Conservation (phyloP, 2,888 invertebrate species). For the Habrosyne pyritoides region DNA sequence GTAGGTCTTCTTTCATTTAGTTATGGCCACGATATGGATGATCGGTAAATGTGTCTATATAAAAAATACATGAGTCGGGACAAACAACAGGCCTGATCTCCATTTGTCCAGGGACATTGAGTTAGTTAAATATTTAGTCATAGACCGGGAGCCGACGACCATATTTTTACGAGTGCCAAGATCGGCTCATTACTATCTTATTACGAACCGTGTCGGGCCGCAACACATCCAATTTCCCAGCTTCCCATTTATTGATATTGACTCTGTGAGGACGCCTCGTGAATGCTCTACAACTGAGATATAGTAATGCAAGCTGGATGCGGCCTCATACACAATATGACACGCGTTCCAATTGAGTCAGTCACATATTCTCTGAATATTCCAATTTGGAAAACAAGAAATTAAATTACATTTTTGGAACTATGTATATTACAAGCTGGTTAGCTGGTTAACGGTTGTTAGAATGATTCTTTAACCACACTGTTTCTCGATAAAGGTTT, state of each 20-base stretch:
- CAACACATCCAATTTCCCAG: slow-evolving; percentile 83
- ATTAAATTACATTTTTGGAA: not conserved
- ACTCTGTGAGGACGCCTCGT: slow-evolving; percentile 77
- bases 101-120: slow-evolving; percentile 25
- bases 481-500: no score
- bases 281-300: slow-evolving; percentile 55
- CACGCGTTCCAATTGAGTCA: not conserved
- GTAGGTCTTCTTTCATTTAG: no score
- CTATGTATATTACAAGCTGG: no score
- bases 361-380: not conserved
- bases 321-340: slow-evolving; percentile 22
- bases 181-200: slow-evolving; percentile 80
- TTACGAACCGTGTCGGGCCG: slow-evolving; percentile 74
- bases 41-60: not conserved
- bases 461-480: no score
- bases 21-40: not conserved
- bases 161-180: slow-evolving; percentile 79
- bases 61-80: not conserved
- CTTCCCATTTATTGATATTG: slow-evolving; percentile 83
- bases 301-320: slow-evolving; percentile 47
- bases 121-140: slow-evolving; percentile 76
- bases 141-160: slow-evolving; percentile 68
- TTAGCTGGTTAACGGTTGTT: no score
- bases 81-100: slow-evolving; percentile 8
- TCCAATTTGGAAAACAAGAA: slow-evolving; percentile 4